Conservation (phyloP, 2,797 vertebrate species). For the Austrolebias charrua region DNA sequence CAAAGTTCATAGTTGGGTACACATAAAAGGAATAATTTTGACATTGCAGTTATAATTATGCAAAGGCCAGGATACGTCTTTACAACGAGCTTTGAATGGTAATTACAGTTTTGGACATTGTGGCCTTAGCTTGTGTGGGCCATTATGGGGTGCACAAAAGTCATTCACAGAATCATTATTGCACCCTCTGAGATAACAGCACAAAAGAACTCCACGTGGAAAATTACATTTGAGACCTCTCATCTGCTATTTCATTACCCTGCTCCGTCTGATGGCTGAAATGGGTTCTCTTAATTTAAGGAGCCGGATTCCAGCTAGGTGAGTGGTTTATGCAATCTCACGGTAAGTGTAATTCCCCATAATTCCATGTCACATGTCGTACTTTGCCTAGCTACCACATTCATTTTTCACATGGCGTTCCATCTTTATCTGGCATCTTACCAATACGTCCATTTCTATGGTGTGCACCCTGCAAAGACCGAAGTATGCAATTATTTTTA, state of each 20-base stretch:
- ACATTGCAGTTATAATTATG: conserved; percentile 75
- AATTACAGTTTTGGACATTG: conserved; percentile 82
- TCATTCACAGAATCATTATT: conserved; percentile 84
- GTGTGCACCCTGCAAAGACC: conserved; percentile 76
- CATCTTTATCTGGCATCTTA: conserved; percentile 71
- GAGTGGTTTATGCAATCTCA: conserved; percentile 84
- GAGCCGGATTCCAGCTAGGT: conserved; percentile 82
- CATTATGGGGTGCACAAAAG: conserved; percentile 82
- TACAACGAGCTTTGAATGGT: conserved; percentile 79
- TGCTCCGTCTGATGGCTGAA: conserved; percentile 80
- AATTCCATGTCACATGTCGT: conserved; percentile 80
- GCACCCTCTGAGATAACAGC: conserved; percentile 82
- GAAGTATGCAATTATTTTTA: conserved; percentile 83
- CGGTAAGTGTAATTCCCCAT: conserved; percentile 84
- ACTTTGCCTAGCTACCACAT: conserved; percentile 76
- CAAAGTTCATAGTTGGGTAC: conserved; percentile 63
- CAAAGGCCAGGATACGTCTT: conserved; percentile 68
- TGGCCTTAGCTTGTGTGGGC: conserved; percentile 80
- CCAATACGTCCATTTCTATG: conserved; percentile 88
- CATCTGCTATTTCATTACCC: conserved; percentile 85
- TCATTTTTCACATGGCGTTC: conserved; percentile 73
- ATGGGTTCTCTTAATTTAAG: conserved; percentile 87
- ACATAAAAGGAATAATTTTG: conserved; percentile 65
- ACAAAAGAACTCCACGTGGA: conserved; percentile 83
- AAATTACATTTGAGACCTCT: conserved; percentile 86